Conservation (phyloP, 2,888 invertebrate genomes). For the Heliconius sara region DNA sequence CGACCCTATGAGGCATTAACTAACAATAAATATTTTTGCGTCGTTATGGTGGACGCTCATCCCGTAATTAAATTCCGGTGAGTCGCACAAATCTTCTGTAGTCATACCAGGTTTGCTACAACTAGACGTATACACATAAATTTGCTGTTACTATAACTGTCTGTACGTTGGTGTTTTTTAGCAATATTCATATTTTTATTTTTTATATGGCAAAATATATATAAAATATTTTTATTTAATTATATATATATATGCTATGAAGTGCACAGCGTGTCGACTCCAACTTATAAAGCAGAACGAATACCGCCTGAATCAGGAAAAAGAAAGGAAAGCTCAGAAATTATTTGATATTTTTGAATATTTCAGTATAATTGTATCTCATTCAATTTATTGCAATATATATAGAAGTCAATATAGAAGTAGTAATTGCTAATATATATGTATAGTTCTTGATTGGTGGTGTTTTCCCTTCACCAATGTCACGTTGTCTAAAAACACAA, state of each 20-base stretch:
- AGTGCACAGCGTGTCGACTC: constrained; percentile 11
- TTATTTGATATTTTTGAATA: background rate
- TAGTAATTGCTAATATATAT: too few relatives aligned
- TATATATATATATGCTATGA: background rate
- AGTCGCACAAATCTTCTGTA: constrained; percentile 74
- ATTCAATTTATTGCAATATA: too few relatives aligned
- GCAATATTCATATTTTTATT: background rate
- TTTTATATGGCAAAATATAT: background rate
- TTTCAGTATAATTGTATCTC: background rate
- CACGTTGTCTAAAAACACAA: too few relatives aligned
- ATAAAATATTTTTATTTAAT: too few relatives aligned
- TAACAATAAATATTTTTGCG: constrained; percentile 83
- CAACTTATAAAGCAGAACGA: constrained; percentile 2
- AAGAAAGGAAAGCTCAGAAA: constrained; percentile 1
- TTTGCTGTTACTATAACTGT: constrained; percentile 21
- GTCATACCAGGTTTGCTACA: constrained; percentile 39
- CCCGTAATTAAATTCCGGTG: constrained; percentile 82
- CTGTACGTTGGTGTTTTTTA: background rate
- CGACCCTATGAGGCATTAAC: constrained; percentile 75
- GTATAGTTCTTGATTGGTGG: too few relatives aligned
- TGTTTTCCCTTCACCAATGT: too few relatives aligned
- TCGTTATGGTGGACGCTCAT: constrained; percentile 73
- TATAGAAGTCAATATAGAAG: too few relatives aligned
- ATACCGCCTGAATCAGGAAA: background rate
- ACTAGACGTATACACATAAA: background rate